These are phyloP conservation scores for Myathropa florea DNA, from an alignment of 2,888 invertebrate genomes.

Conservation along the genomic window DNA sequence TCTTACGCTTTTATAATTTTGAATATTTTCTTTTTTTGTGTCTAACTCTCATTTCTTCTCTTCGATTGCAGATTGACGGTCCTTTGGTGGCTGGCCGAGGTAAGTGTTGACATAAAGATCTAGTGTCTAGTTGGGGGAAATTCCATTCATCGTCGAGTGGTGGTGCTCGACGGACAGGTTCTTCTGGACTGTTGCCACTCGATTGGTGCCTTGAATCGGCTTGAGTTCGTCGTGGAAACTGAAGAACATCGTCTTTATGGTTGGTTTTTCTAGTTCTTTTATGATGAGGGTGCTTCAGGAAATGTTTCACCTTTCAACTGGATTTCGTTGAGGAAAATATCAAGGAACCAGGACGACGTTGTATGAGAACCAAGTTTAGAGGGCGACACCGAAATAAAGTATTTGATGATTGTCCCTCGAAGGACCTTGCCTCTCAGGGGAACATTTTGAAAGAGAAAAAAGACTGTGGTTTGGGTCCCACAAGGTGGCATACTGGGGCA, in stretches of 20 bases:
- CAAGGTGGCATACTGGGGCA: too few relatives aligned
- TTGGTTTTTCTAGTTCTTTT: background rate
- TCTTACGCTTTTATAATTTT: constrained; percentile 33
- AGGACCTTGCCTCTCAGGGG: too few relatives aligned
- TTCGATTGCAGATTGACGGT: constrained; percentile 40
- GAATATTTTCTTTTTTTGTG: background rate
- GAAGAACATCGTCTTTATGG: background rate
- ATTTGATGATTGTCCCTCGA: too few relatives aligned
- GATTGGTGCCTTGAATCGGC: background rate
- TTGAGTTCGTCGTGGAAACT: background rate
- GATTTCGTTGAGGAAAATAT: background rate
- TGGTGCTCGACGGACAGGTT: background rate
- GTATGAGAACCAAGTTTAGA: background rate
- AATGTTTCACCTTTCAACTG: background rate
- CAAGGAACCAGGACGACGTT: background rate
- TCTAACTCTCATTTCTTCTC: constrained; percentile 13
- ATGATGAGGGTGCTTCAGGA: background rate
- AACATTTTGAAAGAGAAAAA: too few relatives aligned
- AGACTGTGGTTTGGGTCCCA: too few relatives aligned
- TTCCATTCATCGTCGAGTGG: background rate
- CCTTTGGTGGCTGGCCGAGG: constrained; percentile 16
- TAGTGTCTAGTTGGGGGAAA: background rate
- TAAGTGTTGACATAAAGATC: constrained; percentile 18
- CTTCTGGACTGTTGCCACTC: background rate
- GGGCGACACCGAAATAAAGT: background rate